Conservation (phyloP, 2,888 invertebrate genomes). For the Metellina segmentata region DNA sequence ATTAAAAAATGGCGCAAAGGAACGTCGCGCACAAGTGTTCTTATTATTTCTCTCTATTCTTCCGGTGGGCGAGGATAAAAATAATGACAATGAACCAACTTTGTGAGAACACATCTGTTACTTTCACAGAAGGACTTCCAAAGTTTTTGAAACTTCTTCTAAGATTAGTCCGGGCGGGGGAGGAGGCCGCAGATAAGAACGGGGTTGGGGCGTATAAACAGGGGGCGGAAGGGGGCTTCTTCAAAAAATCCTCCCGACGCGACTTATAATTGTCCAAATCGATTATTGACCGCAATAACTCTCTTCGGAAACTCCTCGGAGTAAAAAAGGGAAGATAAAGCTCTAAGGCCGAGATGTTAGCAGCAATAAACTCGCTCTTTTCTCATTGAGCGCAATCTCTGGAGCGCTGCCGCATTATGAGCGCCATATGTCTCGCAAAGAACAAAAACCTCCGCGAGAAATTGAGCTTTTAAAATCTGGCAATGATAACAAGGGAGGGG, state of each 20-base stretch:
- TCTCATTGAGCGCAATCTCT: conserved; percentile 70
- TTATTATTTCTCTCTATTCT: too few species aligned
- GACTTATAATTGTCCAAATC: conserved; percentile 75
- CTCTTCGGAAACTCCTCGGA: conserved; percentile 55
- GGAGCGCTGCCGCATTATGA: conserved; percentile 72
- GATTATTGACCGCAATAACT: conserved; percentile 76
- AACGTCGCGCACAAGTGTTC: too few species aligned
- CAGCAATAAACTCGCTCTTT: conserved; percentile 73
- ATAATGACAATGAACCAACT: conserved; percentile 33
- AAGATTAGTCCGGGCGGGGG: conserved; percentile 70
- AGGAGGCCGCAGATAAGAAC: conserved; percentile 67
- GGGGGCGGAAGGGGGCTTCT: neutral
- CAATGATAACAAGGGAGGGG: conserved; percentile 45
- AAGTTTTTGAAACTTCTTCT: conserved; percentile 62
- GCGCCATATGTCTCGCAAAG: conserved; percentile 72
- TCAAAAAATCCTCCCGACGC: conserved; percentile 42
- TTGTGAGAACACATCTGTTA: conserved; percentile 63
- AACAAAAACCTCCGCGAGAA: conserved; percentile 38
- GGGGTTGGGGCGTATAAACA: conserved; percentile 33
- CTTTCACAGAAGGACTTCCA: conserved; percentile 31
- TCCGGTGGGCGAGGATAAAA: conserved; percentile 6
- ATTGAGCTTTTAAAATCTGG: conserved; percentile 60
- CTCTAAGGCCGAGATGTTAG: conserved; percentile 74
- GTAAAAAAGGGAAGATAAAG: conserved; percentile 65
- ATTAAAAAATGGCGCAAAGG: too few species aligned